Conservation (phyloP, 2,888 invertebrate genomes). For the Gastrophysa polygoni region DNA sequence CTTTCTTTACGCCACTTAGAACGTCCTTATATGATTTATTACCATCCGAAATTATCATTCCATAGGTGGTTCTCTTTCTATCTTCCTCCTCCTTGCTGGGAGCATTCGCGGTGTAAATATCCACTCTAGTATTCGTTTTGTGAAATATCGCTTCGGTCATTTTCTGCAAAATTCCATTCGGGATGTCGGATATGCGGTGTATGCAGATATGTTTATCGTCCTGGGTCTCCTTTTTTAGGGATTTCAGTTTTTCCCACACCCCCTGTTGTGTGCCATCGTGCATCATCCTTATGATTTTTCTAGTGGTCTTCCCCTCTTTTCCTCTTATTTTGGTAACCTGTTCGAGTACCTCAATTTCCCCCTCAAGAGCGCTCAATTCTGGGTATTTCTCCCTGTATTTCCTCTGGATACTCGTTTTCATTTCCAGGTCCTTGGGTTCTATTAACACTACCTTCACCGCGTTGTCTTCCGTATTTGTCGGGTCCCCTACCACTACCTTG, state of each 20-base stretch:
- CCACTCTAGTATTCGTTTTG: background rate
- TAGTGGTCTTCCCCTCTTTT: background rate
- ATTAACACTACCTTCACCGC: constrained; percentile 17
- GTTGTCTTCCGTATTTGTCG: background rate
- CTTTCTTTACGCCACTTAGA: background rate
- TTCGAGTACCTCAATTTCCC: constrained; percentile 16
- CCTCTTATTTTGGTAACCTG: background rate
- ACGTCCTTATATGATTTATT: constrained; percentile 5
- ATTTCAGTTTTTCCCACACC: background rate
- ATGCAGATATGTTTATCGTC: background rate
- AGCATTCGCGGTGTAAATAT: background rate
- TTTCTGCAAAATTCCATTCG: background rate
- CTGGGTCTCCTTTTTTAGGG: background rate
- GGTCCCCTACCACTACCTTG: constrained; percentile 1
- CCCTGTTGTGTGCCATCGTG: constrained; percentile 2
- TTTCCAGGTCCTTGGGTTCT: constrained; percentile 16
- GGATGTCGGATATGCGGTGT: background rate
- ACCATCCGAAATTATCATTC: background rate
- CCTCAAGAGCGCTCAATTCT: background rate
- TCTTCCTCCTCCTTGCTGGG: background rate
- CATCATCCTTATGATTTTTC: background rate
- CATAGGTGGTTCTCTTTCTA: background rate
- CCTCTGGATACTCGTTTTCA: constrained; percentile 19
- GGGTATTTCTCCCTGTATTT: constrained; percentile 21
- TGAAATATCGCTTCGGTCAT: background rate